Base-by-base conservation (phyloP, 2,888 invertebrate species). In the Pocota personata region DNA sequence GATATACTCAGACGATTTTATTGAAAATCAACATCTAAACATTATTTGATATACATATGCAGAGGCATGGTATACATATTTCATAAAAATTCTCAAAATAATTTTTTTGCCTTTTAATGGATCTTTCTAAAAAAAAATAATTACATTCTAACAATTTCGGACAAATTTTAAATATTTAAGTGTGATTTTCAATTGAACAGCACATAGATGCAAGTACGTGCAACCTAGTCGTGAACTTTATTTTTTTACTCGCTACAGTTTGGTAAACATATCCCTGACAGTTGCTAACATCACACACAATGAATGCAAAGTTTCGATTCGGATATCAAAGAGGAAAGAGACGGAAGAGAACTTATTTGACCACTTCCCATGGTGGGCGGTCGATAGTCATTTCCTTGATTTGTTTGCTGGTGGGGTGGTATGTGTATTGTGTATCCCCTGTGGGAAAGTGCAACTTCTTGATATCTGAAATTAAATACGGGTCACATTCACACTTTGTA, bases 341-440 rank as follows among this genome's bases (percentile, higher is more conserved):
- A 10, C 55, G 14, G 1, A 55, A n/a, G 50, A 6, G 8, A n/a
- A 3, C 27, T 27, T 7, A 27, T 24, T 37, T 37, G 37, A 37
- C 37, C 37, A 37, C 5, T 5, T 40, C 40, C 40, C n/a, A 50
- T 16, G 14, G 30, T 27, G 14, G 55, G 55, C 14, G 57, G 57
- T 37, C 32, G 21, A 57, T 35, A 57, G 57, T 19, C 19, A 57
- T 57, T 57, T 37, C 35, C 21, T 57, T 57, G 35, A 57, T 57
- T 57, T 57, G 19, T 57, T 35, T 57, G 19, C 57, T 35, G 3
- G 8, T 8, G 48, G 8, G 10, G 6, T 16, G 6, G 16, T 8
- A 10, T 24, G 24, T 24, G 19, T 14, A 1, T 46, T 14, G 8
- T 55, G 30, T 3, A 16, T 30, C 6, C 21, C 48, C 48, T 1